Conservation (phyloP, 2,797 vertebrate species). For the Eidolon dupreanum region DNA sequence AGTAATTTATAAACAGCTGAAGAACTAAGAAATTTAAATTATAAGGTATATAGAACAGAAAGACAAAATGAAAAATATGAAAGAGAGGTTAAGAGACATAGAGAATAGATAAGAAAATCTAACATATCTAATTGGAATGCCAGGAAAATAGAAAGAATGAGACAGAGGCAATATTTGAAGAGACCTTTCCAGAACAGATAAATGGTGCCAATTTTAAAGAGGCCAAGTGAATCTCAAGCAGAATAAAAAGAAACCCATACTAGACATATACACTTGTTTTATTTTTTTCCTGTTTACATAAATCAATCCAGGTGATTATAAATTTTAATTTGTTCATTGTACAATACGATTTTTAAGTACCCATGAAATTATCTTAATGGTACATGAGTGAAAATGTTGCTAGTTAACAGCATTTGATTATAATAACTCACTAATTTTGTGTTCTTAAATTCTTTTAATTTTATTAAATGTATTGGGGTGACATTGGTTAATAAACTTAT, state of each 20-base stretch:
- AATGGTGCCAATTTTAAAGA: not conserved
- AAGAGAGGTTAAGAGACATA: not conserved
- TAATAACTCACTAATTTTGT: not conserved
- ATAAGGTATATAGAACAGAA: not conserved
- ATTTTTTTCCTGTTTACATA: not conserved
- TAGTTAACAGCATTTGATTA: not conserved
- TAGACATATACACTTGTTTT: not conserved
- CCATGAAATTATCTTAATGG: not conserved
- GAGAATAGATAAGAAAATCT: not conserved
- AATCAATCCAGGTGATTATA: not conserved
- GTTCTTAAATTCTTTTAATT: not conserved
- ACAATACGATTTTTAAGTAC: not conserved
- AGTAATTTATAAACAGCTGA: not conserved
- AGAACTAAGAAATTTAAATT: not conserved
- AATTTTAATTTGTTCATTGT: not conserved
- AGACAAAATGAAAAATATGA: not conserved
- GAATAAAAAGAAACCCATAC: not conserved
- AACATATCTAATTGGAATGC: too few species aligned
- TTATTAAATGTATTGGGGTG: too few species aligned
- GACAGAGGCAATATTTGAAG: not conserved
- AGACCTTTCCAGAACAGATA: not conserved
- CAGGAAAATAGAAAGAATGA: too few species aligned
- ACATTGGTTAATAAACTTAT: too few species aligned
- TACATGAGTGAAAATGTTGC: not conserved
- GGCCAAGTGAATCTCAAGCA: not conserved